These are phyloP conservation scores for Antidorcas marsupialis DNA, from an alignment of 2,113 vertebrate species.

Conservation along the genomic window DNA sequence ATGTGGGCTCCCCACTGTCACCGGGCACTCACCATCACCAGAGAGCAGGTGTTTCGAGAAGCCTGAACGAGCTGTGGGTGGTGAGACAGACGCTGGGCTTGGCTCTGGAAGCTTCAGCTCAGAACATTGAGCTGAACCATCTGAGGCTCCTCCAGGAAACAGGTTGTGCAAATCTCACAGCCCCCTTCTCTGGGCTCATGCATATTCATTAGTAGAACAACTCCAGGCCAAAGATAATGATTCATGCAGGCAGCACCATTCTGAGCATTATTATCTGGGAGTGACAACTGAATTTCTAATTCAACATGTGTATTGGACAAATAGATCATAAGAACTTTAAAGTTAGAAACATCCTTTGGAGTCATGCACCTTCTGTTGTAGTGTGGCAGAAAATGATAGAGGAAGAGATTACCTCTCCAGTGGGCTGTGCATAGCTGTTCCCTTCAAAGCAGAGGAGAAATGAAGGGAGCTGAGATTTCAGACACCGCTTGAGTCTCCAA, in stretches of 20 bases:
- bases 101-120: not conserved
- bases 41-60: not conserved
- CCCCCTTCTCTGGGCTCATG: not conserved
- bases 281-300: constrained; percentile 67
- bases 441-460: constrained; percentile 10
- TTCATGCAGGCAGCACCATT: constrained; percentile 36
- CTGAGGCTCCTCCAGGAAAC: constrained; percentile 31
- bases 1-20: not conserved
- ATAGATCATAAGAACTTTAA: constrained; percentile 48
- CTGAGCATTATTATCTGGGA: constrained; percentile 59
- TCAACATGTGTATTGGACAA: constrained; percentile 38
- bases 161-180: constrained; percentile 29
- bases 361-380: not conserved
- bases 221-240: constrained; percentile 61
- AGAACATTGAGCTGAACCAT: not conserved
- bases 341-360: constrained; percentile 33
- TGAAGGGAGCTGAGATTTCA: not conserved
- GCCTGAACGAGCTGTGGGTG: not conserved
- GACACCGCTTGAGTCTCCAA: not conserved
- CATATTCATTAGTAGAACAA: constrained; percentile 34
- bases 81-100: not conserved
- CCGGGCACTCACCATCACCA: not conserved
- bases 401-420: not conserved
- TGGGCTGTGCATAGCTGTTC: not conserved
- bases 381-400: not conserved